These are phyloP conservation scores for Pungitius pungitius DNA, from an alignment of 2,113 vertebrate species.

Conservation along the genomic window DNA sequence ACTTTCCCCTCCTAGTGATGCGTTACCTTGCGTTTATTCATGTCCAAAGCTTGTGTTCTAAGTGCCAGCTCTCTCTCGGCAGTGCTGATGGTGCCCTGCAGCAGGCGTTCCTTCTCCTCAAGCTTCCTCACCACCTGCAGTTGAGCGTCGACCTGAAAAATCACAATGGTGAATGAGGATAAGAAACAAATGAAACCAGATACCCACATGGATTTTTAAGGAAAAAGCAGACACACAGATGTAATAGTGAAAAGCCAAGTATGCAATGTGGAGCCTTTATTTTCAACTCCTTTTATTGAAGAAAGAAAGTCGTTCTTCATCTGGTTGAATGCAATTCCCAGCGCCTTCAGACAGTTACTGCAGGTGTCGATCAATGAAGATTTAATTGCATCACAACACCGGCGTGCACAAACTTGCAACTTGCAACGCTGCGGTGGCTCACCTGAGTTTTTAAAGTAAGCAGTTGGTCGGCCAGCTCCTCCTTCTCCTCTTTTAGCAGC, in stretches of 20 bases:
- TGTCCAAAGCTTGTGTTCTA: conserved; percentile 93
- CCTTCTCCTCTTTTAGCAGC: conserved; percentile 95
- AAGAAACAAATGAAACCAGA: background rate
- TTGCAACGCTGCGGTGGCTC: background rate
- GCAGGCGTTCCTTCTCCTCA: conserved; percentile 96
- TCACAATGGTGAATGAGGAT: background rate
- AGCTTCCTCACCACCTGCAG: conserved; percentile 94
- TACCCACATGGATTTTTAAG: background rate
- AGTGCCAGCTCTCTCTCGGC: conserved; percentile 93
- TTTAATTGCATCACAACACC: background rate
- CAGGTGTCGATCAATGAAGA: background rate
- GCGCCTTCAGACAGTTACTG: background rate
- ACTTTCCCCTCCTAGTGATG: background rate
- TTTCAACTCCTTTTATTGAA: background rate
- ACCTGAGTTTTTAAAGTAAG: conserved; percentile 97
- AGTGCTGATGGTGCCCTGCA: conserved; percentile 94
- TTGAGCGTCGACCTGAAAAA: conserved; percentile 92
- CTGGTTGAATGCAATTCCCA: background rate
- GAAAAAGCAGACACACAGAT: background rate
- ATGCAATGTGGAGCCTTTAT: background rate
- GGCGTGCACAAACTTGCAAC: background rate
- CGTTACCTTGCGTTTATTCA: conserved; percentile 95
- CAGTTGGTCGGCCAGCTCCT: conserved; percentile 94
- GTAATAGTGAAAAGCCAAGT: background rate
- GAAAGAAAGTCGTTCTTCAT: background rate